These are phyloP conservation scores for Drosophila arawakana DNA, from an alignment of 1,140 invertebrate species.

Conservation along the genomic window DNA sequence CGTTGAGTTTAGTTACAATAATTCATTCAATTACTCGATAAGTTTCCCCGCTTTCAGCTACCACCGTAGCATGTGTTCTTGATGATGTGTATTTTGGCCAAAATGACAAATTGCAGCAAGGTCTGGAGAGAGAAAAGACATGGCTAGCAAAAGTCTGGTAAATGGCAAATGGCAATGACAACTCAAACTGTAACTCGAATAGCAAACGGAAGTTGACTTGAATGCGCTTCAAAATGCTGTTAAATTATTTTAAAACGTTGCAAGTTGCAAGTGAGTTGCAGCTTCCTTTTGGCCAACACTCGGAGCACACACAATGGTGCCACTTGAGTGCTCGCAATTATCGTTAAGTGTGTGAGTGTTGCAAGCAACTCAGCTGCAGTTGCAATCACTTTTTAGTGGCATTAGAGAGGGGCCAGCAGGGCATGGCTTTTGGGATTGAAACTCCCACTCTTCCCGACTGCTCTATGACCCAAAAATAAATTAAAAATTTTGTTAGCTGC, in stretches of 20 bases:
- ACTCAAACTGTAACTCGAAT: conserved; percentile 1
- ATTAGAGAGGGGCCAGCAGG: neutral
- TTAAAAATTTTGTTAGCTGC: conserved; percentile 34
- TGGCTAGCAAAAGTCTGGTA: conserved; percentile 55
- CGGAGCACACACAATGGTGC: conserved; percentile 54
- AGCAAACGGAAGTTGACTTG: conserved; percentile 72
- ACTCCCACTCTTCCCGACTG: neutral
- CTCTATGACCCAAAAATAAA: conserved; percentile 31
- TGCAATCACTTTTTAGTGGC: conserved; percentile 22
- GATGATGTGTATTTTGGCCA: conserved; percentile 70
- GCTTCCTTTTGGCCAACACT: conserved; percentile 3
- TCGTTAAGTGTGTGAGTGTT: conserved; percentile 61
- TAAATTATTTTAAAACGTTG: conserved; percentile 81
- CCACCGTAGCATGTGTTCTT: conserved; percentile 38
- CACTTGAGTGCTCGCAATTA: conserved; percentile 79
- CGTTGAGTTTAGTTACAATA: conserved; percentile 32
- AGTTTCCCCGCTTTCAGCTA: neutral
- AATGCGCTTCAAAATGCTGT: conserved; percentile 80
- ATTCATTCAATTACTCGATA: conserved; percentile 47
- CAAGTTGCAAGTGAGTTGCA: conserved; percentile 41
- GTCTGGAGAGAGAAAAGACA: conserved; percentile 37
- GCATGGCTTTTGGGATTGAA: conserved; percentile 1
- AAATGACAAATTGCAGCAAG: conserved; percentile 78
- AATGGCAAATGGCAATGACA: conserved; percentile 44
- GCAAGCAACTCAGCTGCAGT: conserved; percentile 37